A percentile compares a stretch with the other conserved stretches of the same genome.
Conservation (phyloP, 1,140 invertebrate species). For the Tribolium castaneum region DNA sequence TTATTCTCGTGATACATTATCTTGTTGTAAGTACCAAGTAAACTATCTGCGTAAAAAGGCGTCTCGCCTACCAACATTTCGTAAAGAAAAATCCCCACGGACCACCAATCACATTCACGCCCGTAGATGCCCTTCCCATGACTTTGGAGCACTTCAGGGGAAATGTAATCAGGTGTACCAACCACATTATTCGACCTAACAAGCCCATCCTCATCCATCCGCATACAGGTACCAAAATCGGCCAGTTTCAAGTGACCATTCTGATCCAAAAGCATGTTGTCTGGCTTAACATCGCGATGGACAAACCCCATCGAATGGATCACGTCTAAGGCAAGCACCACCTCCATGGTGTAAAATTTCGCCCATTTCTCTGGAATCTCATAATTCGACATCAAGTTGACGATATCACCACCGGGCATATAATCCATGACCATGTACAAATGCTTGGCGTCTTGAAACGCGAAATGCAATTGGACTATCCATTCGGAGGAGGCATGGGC, state of each 20-base stretch:
- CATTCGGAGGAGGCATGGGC: constrained; percentile 98
- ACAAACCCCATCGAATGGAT: constrained; percentile 99
- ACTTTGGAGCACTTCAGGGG: constrained; percentile 97
- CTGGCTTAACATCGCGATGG: constrained; percentile 98
- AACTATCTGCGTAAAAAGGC: constrained; percentile 98
- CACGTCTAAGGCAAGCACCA: constrained; percentile 96
- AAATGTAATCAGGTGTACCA: constrained; percentile 99
- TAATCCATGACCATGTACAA: constrained; percentile 99
- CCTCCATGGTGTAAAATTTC: constrained; percentile 99
- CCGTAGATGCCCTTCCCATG: constrained; percentile 93
- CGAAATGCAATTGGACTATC: constrained; percentile 98
- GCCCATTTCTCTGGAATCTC: constrained; percentile 99
- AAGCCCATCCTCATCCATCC: constrained; percentile 95
- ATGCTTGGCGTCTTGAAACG: constrained; percentile 96
- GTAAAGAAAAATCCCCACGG: constrained; percentile 97
- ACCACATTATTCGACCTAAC: constrained; percentile 97
- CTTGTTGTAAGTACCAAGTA: constrained; percentile 98
- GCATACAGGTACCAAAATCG: constrained; percentile 99
- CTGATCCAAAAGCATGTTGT: constrained; percentile 97
- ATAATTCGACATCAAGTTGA: constrained; percentile 98
- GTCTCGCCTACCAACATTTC: constrained; percentile 99
- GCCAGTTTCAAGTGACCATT: constrained; percentile 97
- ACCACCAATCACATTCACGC: constrained; percentile 99
- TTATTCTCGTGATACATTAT: constrained; percentile 99
- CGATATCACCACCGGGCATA: constrained; percentile 99